Percentiles rank a stretch among this genome's conserved stretches.
Evolutionary conservation across 2,888 invertebrate species (phyloP).

Genomic region (Chironomus riparius): DNA sequence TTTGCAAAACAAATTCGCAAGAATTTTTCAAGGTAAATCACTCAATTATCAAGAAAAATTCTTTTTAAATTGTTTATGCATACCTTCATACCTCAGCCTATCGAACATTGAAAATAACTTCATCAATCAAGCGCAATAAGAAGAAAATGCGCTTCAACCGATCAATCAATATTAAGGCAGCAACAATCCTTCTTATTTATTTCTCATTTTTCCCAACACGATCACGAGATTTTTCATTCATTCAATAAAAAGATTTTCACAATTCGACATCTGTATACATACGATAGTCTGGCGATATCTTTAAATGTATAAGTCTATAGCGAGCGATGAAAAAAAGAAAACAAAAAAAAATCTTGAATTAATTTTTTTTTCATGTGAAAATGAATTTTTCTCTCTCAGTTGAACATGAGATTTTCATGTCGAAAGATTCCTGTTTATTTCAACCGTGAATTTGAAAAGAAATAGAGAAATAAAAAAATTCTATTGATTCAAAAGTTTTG

Average conservation of each 20-base stretch:
- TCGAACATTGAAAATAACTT: no score
- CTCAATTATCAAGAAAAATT: no score
- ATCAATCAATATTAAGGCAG: no score
- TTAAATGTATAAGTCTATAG: neutral
- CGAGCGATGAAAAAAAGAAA: no score
- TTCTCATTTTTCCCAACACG: no score
- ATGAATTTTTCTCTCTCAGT: conserved; percentile 17
- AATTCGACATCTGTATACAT: neutral
- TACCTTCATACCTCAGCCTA: no score
- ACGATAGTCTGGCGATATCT: neutral
- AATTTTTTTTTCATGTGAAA: neutral
- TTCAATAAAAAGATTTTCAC: neutral
- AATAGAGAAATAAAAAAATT: neutral
- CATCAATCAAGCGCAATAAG: no score
- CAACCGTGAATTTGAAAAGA: conserved; percentile 6
- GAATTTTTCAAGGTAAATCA: no score
- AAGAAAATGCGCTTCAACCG: no score
- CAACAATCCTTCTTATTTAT: no score
- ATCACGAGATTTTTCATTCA: neutral
- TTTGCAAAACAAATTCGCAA: no score
- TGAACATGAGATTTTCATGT: conserved; percentile 13
- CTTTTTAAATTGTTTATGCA: no score
- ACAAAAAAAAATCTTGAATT: conserved; percentile 8
- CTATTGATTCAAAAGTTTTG: neutral
- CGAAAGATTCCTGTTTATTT: conserved; percentile 10